Evolutionary conservation across 1,140 invertebrate species (phyloP), one percentile per base, ranked within the genome.

Genomic region (Drosophila miranda): DNA sequence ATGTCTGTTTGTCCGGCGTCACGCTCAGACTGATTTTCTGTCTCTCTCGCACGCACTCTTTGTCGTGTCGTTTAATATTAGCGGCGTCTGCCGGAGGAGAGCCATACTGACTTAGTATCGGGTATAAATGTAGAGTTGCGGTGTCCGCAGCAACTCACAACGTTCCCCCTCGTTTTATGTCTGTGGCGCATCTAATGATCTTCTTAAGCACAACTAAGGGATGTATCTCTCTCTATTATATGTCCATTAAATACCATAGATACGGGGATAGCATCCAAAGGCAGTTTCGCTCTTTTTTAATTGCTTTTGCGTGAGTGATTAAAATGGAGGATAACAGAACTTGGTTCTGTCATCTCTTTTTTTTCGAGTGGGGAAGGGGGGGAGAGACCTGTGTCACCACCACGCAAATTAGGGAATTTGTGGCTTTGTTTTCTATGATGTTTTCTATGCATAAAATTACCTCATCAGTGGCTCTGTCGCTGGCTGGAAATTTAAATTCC

Each of bases 371-470:
- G 23, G 23, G 23, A 5, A 26, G 23, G 23, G 5, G 23, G 3
- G 0, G 23, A 4, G 23, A 26, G 68, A 86, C 63, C 55, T 73
- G 56, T 73, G 46, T 70, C 59, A 38, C 50, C 59, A 38, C 50
- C 21, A 60, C 28, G 44, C 63, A 61, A 84, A 80, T 73, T 83
- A 73, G 60, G 66, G 59, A 75, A 66, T 56, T 62, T 57, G 54
- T 76, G 60, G 48, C 62, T 68, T 52, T 61, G 60, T 66, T 59
- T 69, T 19, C 19, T 19, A 19, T 63, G 38, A 9, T 63, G 62
- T 75, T 55, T 64, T 78, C 69, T 68, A 58, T 82, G 82, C 70
- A 86, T 86, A 86, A 86, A 88, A 86, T 86, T 87, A 86, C 70
- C 82, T 87, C 82, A 86, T 86, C 82, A 87, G 64, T 63, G 62